These are phyloP conservation scores for Volucella bombylans DNA, from an alignment of 2,888 invertebrate genomes.

Conservation along the genomic window DNA sequence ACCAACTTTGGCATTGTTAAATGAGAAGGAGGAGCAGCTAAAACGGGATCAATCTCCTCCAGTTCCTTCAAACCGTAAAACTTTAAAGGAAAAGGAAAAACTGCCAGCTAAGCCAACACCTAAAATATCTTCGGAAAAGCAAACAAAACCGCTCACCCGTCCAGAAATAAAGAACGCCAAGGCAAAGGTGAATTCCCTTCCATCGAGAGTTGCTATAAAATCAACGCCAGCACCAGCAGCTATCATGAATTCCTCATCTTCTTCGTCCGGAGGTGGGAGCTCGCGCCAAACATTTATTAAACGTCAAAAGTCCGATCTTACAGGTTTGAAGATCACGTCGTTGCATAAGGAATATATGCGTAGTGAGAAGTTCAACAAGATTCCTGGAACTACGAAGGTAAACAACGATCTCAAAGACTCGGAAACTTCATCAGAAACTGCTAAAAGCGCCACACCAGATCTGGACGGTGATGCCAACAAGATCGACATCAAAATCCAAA, in stretches of 20 bases:
- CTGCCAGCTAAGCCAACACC: conserved; percentile 37
- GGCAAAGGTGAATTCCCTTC: conserved; percentile 81
- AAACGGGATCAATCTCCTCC: conserved; percentile 20
- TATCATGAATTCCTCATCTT: conserved; percentile 34
- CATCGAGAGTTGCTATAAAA: conserved; percentile 65
- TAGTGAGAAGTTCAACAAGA: conserved; percentile 80
- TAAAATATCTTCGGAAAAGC: conserved; percentile 72
- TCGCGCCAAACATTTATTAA: conserved; percentile 79
- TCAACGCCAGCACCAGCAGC: conserved; percentile 11
- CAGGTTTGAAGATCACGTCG: conserved; percentile 84
- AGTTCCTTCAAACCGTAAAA: conserved; percentile 20
- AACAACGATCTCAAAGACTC: conserved; percentile 34
- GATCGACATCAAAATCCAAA: conserved; percentile 82
- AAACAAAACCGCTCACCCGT: conserved; percentile 70
- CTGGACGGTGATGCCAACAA: conserved; percentile 77
- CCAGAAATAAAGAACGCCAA: conserved; percentile 81
- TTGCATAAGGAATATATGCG: conserved; percentile 82
- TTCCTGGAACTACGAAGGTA: conserved; percentile 69
- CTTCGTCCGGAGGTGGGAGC: conserved; percentile 45
- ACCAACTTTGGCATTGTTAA: conserved; percentile 86
- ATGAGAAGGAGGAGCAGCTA: conserved; percentile 80
- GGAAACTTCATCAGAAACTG: conserved; percentile 34
- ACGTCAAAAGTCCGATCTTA: conserved; percentile 86
- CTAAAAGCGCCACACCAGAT: conserved; percentile 54
- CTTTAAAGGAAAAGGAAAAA: conserved; percentile 62